A percentile compares a stretch with the other conserved stretches of the same genome.
Evolutionary conservation across 2,888 invertebrate genomes (phyloP).

Genomic region (Nomada ruficornis): DNA sequence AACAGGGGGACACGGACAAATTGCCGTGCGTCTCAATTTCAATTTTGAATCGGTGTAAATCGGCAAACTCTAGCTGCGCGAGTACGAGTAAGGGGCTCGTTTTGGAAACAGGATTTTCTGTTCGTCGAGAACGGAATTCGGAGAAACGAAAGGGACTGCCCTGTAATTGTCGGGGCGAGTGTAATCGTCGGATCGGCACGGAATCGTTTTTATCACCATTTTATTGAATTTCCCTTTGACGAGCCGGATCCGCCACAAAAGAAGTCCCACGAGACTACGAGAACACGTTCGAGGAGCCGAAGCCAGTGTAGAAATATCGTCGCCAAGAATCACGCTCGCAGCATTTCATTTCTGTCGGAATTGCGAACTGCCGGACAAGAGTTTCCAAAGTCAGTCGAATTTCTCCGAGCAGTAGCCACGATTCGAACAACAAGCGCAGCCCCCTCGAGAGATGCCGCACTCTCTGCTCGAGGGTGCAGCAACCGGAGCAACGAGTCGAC

Average conservation of each 20-base stretch:
- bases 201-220: conserved; percentile 61
- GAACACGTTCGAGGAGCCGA: not conserved
- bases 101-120: no score
- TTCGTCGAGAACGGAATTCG: not conserved
- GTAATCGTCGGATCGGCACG: not conserved
- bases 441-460: not conserved
- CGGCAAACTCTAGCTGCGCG: no score
- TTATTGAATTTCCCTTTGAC: conserved; percentile 56
- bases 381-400: not conserved
- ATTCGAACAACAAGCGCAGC: conserved; percentile 1
- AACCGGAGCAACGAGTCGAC: not conserved
- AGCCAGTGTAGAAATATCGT: no score
- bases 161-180: no score
- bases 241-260: conserved; percentile 16
- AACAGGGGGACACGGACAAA: not conserved
- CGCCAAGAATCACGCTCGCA: no score
- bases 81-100: no score
- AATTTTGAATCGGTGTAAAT: no score
- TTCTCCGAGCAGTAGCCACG: no score
- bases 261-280: conserved; percentile 25
- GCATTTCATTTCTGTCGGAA: no score
- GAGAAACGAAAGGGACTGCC: no score
- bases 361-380: no score
- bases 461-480: conserved; percentile 1
- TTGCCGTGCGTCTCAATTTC: not conserved